Evolutionary conservation across 1,140 invertebrate genomes (phyloP).

Genomic region (Gryllus bimaculatus): DNA sequence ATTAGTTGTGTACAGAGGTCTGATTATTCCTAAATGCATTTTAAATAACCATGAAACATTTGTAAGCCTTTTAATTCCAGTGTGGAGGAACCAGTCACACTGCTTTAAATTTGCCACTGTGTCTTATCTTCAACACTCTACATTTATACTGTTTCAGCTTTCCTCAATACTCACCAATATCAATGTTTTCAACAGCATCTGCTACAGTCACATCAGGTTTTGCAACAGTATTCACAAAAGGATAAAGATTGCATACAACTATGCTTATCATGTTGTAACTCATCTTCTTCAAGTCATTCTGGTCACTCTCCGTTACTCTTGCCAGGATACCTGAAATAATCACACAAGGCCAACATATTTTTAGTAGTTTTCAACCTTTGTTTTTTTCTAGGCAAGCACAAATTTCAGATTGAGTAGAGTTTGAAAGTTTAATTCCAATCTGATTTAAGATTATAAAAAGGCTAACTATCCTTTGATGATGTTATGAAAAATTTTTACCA

Average conservation of each 20-base stretch:
- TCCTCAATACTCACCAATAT: conserved; percentile 52
- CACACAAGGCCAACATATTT: conserved; percentile 15
- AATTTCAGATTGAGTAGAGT: not conserved
- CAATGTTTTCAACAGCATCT: conserved; percentile 95
- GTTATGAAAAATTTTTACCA: no score
- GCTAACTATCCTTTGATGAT: no score
- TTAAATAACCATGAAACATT: no score
- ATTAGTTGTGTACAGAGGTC: no score
- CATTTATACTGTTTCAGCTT: no score
- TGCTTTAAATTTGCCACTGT: no score
- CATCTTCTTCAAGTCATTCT: conserved; percentile 67
- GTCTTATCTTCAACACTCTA: no score
- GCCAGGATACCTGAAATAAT: conserved; percentile 48
- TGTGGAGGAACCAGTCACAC: no score
- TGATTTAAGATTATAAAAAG: not conserved
- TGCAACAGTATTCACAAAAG: conserved; percentile 83
- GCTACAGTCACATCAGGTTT: conserved; percentile 69
- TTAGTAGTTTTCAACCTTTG: no score
- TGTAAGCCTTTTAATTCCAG: no score
- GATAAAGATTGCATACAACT: conserved; percentile 96
- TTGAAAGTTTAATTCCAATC: conserved; percentile 3
- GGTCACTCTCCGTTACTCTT: conserved; percentile 64
- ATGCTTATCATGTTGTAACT: conserved; percentile 64
- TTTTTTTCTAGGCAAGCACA: no score
- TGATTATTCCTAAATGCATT: no score